Conservation (phyloP, 2,113 vertebrate species). For the Meles meles region DNA sequence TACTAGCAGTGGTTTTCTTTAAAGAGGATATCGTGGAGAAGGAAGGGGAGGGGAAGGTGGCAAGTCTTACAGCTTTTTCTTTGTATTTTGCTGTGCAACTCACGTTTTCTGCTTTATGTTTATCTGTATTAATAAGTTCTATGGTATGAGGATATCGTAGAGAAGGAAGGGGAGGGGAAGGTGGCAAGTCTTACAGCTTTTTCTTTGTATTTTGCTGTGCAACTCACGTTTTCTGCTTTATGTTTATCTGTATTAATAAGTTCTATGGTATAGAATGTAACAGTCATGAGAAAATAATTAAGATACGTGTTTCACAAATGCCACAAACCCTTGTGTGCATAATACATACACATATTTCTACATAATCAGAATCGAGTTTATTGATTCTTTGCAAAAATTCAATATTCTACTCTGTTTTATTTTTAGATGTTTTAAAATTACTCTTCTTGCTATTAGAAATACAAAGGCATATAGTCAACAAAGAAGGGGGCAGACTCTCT, state of each 20-base stretch:
- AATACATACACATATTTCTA: neutral
- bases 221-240: neutral
- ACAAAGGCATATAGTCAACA: neutral
- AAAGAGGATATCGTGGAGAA: neutral
- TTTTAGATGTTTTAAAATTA: neutral
- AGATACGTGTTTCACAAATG: neutral
- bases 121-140: neutral
- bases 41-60: neutral
- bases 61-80: neutral
- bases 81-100: neutral
- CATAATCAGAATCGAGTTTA: neutral
- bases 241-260: neutral
- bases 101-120: neutral
- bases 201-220: neutral
- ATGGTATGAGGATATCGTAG: neutral
- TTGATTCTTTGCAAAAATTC: neutral
- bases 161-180: neutral
- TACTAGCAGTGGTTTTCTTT: neutral
- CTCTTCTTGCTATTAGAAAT: neutral
- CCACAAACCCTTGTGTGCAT: neutral
- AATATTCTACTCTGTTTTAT: neutral
- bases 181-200: neutral
- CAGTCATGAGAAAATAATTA: neutral
- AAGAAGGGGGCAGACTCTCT: neutral
- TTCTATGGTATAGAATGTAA: neutral